Evolutionary conservation across 2,888 invertebrate species (phyloP).

Genomic region (Piscicola geometra): DNA sequence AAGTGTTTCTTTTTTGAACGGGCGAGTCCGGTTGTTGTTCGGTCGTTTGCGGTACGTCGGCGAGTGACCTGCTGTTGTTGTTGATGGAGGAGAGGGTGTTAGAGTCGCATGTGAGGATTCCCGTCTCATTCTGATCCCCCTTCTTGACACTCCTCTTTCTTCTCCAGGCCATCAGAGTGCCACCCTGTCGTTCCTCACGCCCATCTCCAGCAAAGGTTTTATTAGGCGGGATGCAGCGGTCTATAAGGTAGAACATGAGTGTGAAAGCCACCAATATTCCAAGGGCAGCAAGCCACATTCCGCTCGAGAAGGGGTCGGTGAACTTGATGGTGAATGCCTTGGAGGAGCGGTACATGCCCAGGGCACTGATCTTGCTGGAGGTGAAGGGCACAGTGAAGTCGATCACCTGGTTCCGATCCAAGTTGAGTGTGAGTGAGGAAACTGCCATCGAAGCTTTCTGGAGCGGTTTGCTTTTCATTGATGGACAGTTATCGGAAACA

Average conservation of each 20-base stretch:
- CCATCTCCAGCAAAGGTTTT: conserved; percentile 33
- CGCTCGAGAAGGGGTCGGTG: conserved; percentile 50
- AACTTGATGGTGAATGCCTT: conserved; percentile 51
- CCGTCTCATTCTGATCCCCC: neutral
- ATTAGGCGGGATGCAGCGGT: conserved; percentile 58
- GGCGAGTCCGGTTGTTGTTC: neutral
- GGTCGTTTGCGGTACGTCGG: neutral
- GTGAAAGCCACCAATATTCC: conserved; percentile 50
- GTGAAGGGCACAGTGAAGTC: conserved; percentile 55
- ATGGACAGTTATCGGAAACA: neutral
- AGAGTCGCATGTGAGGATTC: neutral
- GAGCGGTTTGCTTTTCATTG: conserved; percentile 31
- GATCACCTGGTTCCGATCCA: conserved; percentile 50
- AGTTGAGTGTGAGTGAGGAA: conserved; percentile 52
- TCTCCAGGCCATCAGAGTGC: neutral
- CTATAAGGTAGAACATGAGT: conserved; percentile 51
- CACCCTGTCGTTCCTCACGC: neutral
- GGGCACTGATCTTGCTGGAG: conserved; percentile 51
- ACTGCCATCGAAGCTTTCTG: conserved; percentile 55
- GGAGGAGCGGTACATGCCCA: conserved; percentile 49
- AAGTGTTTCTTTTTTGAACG: neutral
- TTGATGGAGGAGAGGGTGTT: neutral
- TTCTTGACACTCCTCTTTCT: neutral
- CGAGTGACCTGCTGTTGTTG: neutral
- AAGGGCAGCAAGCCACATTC: conserved; percentile 51